A percentile compares a stretch with the other conserved stretches of the same genome.
Evolutionary conservation across 2,797 vertebrate genomes (phyloP).

Genomic region (Staurois parvus): DNA sequence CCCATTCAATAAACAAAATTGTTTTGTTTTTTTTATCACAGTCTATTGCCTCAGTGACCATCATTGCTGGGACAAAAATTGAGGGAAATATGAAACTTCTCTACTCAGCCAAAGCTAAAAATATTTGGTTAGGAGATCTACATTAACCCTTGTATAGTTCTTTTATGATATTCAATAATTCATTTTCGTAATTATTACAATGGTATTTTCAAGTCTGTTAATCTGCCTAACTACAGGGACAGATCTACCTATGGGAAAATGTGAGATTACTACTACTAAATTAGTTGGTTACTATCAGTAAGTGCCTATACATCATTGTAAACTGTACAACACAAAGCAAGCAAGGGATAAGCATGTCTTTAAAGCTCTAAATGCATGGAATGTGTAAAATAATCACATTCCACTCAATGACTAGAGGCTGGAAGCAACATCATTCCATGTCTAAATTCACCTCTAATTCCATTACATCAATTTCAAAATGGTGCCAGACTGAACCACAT

Average conservation of each 20-base stretch:
- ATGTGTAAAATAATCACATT: conserved; percentile 35
- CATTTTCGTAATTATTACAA: too few species aligned
- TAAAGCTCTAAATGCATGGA: conserved; percentile 28
- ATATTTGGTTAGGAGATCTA: too few species aligned
- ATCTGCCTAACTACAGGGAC: neutral
- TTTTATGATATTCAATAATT: too few species aligned
- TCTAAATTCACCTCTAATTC: conserved; percentile 27
- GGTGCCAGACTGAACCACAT: conserved; percentile 56
- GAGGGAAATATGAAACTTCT: too few species aligned
- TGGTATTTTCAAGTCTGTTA: conserved; percentile 11
- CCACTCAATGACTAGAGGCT: conserved; percentile 1
- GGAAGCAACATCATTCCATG: conserved; percentile 29
- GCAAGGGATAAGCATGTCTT: conserved; percentile 4
- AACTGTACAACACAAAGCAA: neutral
- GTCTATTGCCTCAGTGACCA: too few species aligned
- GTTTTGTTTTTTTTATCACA: too few species aligned
- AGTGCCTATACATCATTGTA: conserved; percentile 3
- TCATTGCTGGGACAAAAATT: too few species aligned
- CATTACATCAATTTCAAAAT: conserved; percentile 54
- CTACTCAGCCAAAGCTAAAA: too few species aligned
- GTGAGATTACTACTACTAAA: neutral
- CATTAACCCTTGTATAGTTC: too few species aligned
- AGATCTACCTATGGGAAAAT: neutral
- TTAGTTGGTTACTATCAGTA: neutral
- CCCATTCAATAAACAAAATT: too few species aligned